Base-by-base conservation (phyloP, 2,888 invertebrate species). In the Archips xylosteana region DNA sequence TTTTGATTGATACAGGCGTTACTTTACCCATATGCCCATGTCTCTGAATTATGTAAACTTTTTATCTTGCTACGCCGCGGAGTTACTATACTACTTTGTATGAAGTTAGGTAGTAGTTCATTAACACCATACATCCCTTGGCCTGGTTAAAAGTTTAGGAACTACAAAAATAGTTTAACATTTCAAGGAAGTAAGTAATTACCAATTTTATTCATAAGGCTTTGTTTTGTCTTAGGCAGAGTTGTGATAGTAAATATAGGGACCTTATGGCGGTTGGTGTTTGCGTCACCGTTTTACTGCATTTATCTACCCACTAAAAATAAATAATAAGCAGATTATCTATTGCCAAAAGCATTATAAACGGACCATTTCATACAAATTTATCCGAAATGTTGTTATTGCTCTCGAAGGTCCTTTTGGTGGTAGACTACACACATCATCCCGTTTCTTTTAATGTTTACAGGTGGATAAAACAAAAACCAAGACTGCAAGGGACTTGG, bases 171-270 rank as follows among this genome's bases (percentile, higher is more conserved):
- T 9, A 45, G 23, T 23, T 23, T 23, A 23, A 8, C 36, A 45
- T 45, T 45, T 36, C 5, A 36, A 39, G 39, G 39, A 45, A 45
- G 12, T 23, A 15, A n/a, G 13, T 34, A 15, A 3, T 15, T 36
- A 47, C 34, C n/a, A 23, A 51, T 60, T 60, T 60, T 60, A 60
- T 60, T 60, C 60, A n/a, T 60, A 60, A 60, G 60, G 39, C 60
- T 60, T 36, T 36, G 8, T 8, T 36, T 8, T 34, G n/a, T 34
- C 13, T 13, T 32, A 32, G 23, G 51, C 6, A 15, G 51, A 51
- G 8, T 15, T 15, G 15, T 51, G 15, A 15, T 5, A 13, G 10
- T 13, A 13, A 13, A 5, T 12, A 49, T 13, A 49, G n/a, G n/a
- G 47, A 49, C 47, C n/a, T 13, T 45, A 45, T 10, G 13, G 5